Evolutionary conservation across 2,888 invertebrate genomes (phyloP), one percentile per base, ranked within the genome.

Genomic region (Megaustenia siamemsis): DNA sequence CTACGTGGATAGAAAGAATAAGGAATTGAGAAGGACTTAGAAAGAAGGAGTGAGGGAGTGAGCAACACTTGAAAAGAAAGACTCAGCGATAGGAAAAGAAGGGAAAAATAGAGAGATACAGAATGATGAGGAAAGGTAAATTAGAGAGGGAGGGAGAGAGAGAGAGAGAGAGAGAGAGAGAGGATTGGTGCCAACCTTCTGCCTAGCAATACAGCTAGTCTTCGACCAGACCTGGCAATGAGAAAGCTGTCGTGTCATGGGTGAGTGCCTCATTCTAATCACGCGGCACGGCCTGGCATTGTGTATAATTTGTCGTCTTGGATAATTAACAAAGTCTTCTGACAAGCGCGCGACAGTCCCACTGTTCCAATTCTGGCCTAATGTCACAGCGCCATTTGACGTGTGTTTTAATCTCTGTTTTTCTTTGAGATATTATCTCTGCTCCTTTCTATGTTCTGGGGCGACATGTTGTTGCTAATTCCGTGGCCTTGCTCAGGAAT

Each of bases 241-340:
- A 49, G 73, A 49, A 73, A 32, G 28, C 0, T 32, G 73, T 5
- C 73, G 3, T 49, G 73, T 73, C 73, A 73, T 73, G 73, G 49
- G 32, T 73, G 73, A 73, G 32, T 12, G 73, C 32, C 18, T 73
- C 73, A 32, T 49, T 73, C 73, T 73, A 73, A 49, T 73, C 73
- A 73, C 73, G 49, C 35, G 49, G 32, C 73, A 32, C 49, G 49
- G 18, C 49, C 32, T 49, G 18, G 49, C 49, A 28, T 49, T 18
- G 49, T 45, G 32, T 73, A 73, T 73, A 73, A 73, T 73, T 73
- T 73, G 49, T 49, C 73, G 49, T 73, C 73, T 73, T 73, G 32
- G 21, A 32, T 49, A 73, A 73, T 73, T 73, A 73, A 21, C 49
- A 28, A 45, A 73, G 28, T n/a, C 32, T 28, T 73, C 18, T 49